Percentiles rank a stretch among this genome's conserved stretches.
Conservation (phyloP, 2,888 invertebrate species). For the Scrobipalpa costella region DNA sequence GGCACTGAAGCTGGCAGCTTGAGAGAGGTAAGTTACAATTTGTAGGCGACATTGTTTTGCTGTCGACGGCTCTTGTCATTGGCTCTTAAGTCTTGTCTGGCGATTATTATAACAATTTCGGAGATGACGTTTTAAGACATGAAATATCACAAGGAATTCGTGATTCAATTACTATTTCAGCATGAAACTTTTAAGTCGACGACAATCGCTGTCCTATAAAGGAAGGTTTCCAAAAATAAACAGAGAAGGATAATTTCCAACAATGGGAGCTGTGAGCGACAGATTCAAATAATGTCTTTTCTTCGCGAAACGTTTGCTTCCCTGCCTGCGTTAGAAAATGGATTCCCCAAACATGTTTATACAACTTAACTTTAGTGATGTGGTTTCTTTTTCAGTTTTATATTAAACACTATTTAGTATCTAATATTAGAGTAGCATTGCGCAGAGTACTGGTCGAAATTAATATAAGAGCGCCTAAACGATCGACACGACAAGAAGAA, state of each 20-base stretch:
- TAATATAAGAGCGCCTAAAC: too few relatives aligned
- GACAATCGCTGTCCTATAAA: neutral
- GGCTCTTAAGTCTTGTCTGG: neutral
- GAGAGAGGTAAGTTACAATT: constrained; percentile 41
- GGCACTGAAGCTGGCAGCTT: constrained; percentile 41
- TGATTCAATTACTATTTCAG: constrained; percentile 2
- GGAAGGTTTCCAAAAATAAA: constrained; percentile 16
- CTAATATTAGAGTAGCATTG: neutral
- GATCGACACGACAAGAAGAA: too few relatives aligned
- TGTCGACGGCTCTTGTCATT: constrained; percentile 2
- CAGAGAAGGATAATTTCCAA: constrained; percentile 8
- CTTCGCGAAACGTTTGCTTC: constrained; percentile 18
- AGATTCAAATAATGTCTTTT: constrained; percentile 21
- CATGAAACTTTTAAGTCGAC: neutral
- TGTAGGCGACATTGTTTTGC: constrained; percentile 27
- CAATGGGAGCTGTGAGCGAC: constrained; percentile 12
- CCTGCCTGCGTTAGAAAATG: constrained; percentile 23
- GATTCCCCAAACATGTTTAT: constrained; percentile 40
- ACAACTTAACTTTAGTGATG: constrained; percentile 27
- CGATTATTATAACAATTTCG: neutral
- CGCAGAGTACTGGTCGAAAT: too few relatives aligned
- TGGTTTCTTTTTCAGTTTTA: neutral
- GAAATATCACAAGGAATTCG: neutral
- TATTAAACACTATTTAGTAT: neutral
- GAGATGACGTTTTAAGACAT: neutral